These are phyloP conservation scores for Sinopyrophorus schimmeli DNA, from an alignment of 2,888 invertebrate genomes.

Conservation along the genomic window DNA sequence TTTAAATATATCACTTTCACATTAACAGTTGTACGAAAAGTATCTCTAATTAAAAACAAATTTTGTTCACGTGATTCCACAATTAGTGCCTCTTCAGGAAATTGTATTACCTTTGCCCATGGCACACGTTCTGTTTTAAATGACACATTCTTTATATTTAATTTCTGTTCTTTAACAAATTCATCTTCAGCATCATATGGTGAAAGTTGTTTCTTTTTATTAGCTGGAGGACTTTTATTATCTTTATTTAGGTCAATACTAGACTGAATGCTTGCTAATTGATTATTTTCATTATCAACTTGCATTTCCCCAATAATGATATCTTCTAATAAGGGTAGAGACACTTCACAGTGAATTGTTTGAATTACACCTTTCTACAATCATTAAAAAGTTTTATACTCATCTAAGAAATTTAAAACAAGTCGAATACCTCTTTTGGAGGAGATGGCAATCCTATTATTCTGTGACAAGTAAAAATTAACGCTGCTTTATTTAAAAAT, in stretches of 20 bases:
- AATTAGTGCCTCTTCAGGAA: slow-evolving; percentile 58
- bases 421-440: slow-evolving; percentile 56
- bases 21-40: slow-evolving; percentile 59
- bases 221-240: background rate
- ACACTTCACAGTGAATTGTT: slow-evolving; percentile 59
- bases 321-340: slow-evolving; percentile 60
- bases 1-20: slow-evolving; percentile 59
- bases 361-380: slow-evolving; percentile 48
- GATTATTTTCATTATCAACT: slow-evolving; percentile 38
- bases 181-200: slow-evolving; percentile 44
- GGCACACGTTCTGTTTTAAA: slow-evolving; percentile 59
- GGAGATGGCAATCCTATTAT: slow-evolving; percentile 61
- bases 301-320: slow-evolving; percentile 39
- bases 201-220: slow-evolving; percentile 11
- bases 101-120: slow-evolving; percentile 61
- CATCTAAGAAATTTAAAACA: no score
- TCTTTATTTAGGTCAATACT: no score
- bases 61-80: slow-evolving; percentile 58
- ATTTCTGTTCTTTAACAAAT: slow-evolving; percentile 36
- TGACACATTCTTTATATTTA: slow-evolving; percentile 50
- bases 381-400: background rate
- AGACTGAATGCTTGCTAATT: no score
- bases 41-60: slow-evolving; percentile 58
- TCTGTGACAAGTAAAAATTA: slow-evolving; percentile 58
- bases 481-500: slow-evolving; percentile 54